These are phyloP conservation scores for Phasianus colchicus DNA, from an alignment of 2,113 vertebrate species.

Conservation along the genomic window DNA sequence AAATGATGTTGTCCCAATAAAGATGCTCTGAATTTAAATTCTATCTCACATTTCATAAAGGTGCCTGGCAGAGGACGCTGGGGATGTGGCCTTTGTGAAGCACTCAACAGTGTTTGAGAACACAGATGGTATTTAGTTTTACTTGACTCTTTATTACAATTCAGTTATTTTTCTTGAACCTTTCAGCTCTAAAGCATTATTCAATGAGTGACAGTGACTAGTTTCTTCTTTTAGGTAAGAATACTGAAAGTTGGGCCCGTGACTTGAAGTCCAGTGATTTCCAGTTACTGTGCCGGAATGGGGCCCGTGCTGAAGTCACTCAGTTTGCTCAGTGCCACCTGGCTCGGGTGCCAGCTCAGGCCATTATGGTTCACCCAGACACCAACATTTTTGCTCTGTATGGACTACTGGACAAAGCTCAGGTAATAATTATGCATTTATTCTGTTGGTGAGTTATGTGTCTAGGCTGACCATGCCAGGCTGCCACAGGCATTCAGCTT, in stretches of 20 bases:
- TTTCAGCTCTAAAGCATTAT: neutral
- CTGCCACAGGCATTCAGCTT: neutral
- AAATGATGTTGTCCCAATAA: neutral
- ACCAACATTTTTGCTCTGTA: slow-evolving; percentile 84
- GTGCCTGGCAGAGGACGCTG: slow-evolving; percentile 83
- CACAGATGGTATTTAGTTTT: slow-evolving; percentile 83
- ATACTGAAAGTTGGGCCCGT: slow-evolving; percentile 81
- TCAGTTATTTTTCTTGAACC: neutral
- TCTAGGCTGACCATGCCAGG: neutral
- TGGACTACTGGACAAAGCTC: slow-evolving; percentile 90
- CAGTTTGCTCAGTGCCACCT: slow-evolving; percentile 88
- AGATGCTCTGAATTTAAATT: neutral
- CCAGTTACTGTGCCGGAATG: slow-evolving; percentile 90
- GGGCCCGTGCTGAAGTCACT: slow-evolving; percentile 84
- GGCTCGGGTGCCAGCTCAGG: slow-evolving; percentile 89
- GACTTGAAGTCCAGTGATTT: slow-evolving; percentile 82
- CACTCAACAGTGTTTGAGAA: slow-evolving; percentile 92
- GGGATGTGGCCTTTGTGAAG: slow-evolving; percentile 94
- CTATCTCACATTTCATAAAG: slow-evolving; percentile 68
- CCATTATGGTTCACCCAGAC: slow-evolving; percentile 89
- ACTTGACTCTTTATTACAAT: neutral
- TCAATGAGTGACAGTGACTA: neutral
- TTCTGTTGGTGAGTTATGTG: fast-evolving
- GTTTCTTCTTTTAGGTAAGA: slow-evolving; percentile 79
- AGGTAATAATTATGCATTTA: slow-evolving; percentile 77